phyloP scores from a whole-genome alignment of 2,113 vertebrate species.

The Agapornis roseicollis region DNA sequence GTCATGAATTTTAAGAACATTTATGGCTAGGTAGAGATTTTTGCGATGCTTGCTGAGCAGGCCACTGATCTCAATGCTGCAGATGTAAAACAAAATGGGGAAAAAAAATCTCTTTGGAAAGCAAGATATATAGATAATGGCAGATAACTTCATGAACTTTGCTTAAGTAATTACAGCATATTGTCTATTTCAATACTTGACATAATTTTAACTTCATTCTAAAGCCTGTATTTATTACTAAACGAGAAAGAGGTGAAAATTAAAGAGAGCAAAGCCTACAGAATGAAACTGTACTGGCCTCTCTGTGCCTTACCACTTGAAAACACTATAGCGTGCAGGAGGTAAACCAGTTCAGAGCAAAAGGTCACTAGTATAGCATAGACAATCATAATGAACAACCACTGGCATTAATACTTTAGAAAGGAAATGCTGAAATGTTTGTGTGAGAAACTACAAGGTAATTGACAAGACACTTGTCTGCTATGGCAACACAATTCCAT shows the following conservation, averaged over 20 bases:
- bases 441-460: neutral
- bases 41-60: neutral
- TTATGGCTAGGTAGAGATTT: neutral
- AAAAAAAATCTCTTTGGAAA: neutral
- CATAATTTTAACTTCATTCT: neutral
- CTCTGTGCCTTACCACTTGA: neutral
- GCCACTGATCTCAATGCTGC: neutral
- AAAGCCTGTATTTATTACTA: neutral
- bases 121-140: neutral
- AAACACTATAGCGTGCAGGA: neutral
- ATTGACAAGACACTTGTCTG: neutral
- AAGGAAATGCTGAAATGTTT: neutral
- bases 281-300: neutral
- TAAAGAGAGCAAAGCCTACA: neutral
- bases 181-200: neutral
- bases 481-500: neutral
- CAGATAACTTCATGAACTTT: neutral
- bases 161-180: neutral
- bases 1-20: neutral
- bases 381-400: neutral
- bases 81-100: neutral
- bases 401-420: neutral
- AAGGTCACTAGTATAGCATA: neutral
- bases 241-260: neutral
- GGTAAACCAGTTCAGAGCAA: neutral